Evolutionary conservation across 2,888 invertebrate genomes (phyloP), one percentile per base, ranked within the genome.

Genomic region (Limnephilus auricula): DNA sequence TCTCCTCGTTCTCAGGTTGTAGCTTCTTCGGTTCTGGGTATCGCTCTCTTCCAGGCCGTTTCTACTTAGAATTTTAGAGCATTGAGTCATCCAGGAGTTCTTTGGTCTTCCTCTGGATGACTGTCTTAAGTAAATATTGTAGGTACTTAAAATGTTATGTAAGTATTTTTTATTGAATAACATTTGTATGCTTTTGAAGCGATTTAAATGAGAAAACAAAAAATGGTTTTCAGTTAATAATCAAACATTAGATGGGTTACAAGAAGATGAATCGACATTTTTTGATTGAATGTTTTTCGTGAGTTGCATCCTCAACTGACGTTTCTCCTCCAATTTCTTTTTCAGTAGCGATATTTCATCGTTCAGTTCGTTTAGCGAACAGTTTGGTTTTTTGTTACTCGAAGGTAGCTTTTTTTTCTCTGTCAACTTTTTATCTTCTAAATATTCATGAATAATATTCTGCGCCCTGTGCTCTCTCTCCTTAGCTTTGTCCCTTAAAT

Each of bases 311-410:
- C 95, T 94, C 92, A 95, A 93, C 92, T 94, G 95, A 93, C 96
- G 95, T 93, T 96, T 96, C 92, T 96, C 95, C 93, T 96, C 95
- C 93, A 96, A 94, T 92, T 94, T 94, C 93, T 95, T 95, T 94
- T 95, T 96, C 90, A 97, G 94, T 90, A 95, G 94, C 92, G 93
- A 94, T 93, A 96, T 94, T 94, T 96, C 96, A 93, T 95, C 95
- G n/a, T 93, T 94, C 92, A 93, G 93, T 91, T 94, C 94, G 90
- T 94, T 92, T 93, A 93, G 93, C 15, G 45, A 65, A 13, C 83
- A 45, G 85, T 34, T 91, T 93, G 78, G 94, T 94, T 15, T 93
- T 34, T 90, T 93, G 93, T 79, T 80, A 91, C 87, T 93, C 92
- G 82, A 93, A 92, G 93, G 91, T 78, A 90, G 89, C 92, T 94